Conservation (phyloP, 2,888 invertebrate species). For the Lymantria dispar region DNA sequence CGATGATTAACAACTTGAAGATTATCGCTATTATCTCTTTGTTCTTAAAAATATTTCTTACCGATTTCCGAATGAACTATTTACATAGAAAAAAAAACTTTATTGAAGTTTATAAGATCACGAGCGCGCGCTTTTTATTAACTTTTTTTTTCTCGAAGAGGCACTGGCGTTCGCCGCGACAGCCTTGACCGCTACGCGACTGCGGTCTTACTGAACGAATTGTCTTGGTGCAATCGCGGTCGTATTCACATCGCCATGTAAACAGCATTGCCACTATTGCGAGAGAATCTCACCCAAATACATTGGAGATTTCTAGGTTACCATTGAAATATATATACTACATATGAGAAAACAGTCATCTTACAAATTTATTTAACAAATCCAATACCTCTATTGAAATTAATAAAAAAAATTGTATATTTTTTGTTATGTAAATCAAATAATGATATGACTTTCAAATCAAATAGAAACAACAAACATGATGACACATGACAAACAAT, state of each 20-base stretch:
- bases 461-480: neutral
- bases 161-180: conserved; percentile 52
- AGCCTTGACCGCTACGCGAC: conserved; percentile 77
- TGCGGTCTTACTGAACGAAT: conserved; percentile 67
- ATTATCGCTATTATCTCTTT: conserved; percentile 16
- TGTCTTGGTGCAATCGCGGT: conserved; percentile 51
- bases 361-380: neutral
- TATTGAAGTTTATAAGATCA: conserved; percentile 35
- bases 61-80: conserved; percentile 23
- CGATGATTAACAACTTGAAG: conserved; percentile 51
- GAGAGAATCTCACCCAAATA: conserved; percentile 33
- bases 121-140: conserved; percentile 69
- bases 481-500: neutral
- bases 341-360: conserved; percentile 7
- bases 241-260: conserved; percentile 60
- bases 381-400: too few relatives aligned
- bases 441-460: neutral
- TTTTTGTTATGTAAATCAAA: neutral
- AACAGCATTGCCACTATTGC: conserved; percentile 44
- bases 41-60: conserved; percentile 19
- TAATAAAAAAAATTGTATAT: neutral
- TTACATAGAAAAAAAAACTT: conserved; percentile 42
- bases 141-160: conserved; percentile 44
- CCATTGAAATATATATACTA: conserved; percentile 6
- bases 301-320: conserved; percentile 36